Evolutionary conservation across 2,888 invertebrate genomes (phyloP).

Genomic region (Ophioninae sp.): DNA sequence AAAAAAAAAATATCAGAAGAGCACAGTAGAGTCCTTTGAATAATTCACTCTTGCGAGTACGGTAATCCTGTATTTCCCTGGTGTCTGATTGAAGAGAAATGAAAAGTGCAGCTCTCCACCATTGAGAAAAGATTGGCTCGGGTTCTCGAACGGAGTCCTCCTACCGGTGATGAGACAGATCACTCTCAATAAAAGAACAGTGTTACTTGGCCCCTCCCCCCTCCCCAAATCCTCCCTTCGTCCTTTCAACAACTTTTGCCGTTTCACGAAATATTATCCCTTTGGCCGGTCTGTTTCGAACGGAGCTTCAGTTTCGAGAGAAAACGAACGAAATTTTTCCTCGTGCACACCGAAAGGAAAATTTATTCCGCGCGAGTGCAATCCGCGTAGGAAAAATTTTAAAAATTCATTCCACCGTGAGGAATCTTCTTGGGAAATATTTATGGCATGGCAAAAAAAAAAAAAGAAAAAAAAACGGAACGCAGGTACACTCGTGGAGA

Average conservation of each 20-base stretch:
- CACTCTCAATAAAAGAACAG: slow-evolving; percentile 29
- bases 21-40: slow-evolving; percentile 46
- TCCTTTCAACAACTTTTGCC: slow-evolving; percentile 47
- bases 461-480: neutral
- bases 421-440: slow-evolving; percentile 14
- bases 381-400: slow-evolving; percentile 5
- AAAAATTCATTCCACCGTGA: slow-evolving; percentile 19
- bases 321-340: neutral
- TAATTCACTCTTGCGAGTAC: slow-evolving; percentile 59
- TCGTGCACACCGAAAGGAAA: neutral
- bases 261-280: slow-evolving; percentile 34
- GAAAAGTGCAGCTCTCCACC: slow-evolving; percentile 57
- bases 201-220: slow-evolving; percentile 20
- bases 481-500: neutral
- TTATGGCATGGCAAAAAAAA: neutral
- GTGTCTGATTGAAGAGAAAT: slow-evolving; percentile 61
- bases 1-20: neutral
- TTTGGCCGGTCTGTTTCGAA: slow-evolving; percentile 18
- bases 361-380: slow-evolving; percentile 22
- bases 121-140: slow-evolving; percentile 59
- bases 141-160: neutral
- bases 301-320: slow-evolving; percentile 13
- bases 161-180: slow-evolving; percentile 10
- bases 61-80: slow-evolving; percentile 60
- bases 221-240: neutral